Conservation (phyloP, 2,113 vertebrate genomes). For the Lophotis ruficrista region DNA sequence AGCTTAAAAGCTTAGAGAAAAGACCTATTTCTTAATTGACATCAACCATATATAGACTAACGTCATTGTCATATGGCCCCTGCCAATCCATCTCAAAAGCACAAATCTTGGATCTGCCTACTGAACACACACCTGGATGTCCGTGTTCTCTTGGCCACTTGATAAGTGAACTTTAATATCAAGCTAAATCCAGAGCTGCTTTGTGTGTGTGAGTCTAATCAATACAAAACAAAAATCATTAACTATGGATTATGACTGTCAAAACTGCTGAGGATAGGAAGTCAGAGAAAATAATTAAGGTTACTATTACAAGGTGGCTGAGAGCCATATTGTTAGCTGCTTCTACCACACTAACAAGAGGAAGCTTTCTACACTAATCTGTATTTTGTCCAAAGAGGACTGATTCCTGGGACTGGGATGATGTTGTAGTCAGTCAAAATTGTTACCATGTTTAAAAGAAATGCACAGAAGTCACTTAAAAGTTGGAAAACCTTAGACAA, state of each 20-base stretch:
- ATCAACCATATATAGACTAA: not conserved
- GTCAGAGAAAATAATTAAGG: not conserved
- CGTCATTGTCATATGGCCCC: not conserved
- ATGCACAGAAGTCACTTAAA: not conserved
- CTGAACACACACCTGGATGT: not conserved
- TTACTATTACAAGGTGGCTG: not conserved
- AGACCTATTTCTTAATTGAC: not conserved
- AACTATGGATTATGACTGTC: not conserved
- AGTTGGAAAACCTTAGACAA: not conserved
- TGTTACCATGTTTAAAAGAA: not conserved
- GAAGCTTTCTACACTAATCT: not conserved
- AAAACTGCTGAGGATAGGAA: not conserved
- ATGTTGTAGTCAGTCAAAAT: not conserved
- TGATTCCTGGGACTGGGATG: not conserved
- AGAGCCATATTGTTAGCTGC: not conserved
- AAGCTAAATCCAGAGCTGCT: not conserved
- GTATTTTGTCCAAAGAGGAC: not conserved
- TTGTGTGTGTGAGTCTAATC: not conserved
- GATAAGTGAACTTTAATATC: not conserved
- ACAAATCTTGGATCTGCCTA: not conserved
- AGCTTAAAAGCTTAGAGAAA: not conserved
- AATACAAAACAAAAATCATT: not conserved
- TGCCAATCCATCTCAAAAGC: not conserved
- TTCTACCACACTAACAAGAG: not conserved
- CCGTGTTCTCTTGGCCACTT: not conserved